Evolutionary conservation across 2,797 vertebrate genomes (phyloP).

Genomic region (Semaprochilodus insignis): DNA sequence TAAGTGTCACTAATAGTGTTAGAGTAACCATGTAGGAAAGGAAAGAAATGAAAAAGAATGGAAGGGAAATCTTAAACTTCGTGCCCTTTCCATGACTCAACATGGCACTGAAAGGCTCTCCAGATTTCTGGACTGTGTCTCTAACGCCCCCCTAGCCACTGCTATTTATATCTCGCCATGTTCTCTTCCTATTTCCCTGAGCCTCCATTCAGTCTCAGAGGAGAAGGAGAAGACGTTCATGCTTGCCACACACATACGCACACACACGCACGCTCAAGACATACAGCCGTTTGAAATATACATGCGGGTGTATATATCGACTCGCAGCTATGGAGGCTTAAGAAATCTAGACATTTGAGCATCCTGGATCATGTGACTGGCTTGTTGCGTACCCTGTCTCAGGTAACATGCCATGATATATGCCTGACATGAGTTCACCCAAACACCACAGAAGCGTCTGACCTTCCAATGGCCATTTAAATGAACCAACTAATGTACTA

Average conservation of each 20-base stretch:
- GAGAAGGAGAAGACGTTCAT: constrained; percentile 28
- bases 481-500: too few relatives aligned
- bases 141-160: constrained; percentile 26
- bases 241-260: constrained; percentile 4
- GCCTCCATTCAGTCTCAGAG: constrained; percentile 30
- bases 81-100: constrained; percentile 36
- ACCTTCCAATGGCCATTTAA: too few relatives aligned
- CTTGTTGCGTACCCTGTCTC: constrained; percentile 32
- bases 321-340: constrained; percentile 2
- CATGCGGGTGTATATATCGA: constrained; percentile 20
- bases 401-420: constrained; percentile 36
- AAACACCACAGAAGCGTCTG: too few relatives aligned
- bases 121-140: constrained; percentile 43
- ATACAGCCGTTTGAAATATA: constrained; percentile 25
- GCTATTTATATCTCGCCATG: constrained; percentile 51
- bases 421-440: neutral
- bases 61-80: constrained; percentile 28
- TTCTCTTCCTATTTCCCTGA: constrained; percentile 37
- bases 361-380: constrained; percentile 36
- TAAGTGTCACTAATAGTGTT: constrained; percentile 22
- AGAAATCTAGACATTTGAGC: constrained; percentile 30
- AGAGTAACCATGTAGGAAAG: neutral
- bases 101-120: constrained; percentile 35
- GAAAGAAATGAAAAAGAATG: neutral
- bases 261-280: constrained; percentile 1